Evolutionary conservation across 2,888 invertebrate genomes (phyloP).

Genomic region (Clusia tigrina): DNA sequence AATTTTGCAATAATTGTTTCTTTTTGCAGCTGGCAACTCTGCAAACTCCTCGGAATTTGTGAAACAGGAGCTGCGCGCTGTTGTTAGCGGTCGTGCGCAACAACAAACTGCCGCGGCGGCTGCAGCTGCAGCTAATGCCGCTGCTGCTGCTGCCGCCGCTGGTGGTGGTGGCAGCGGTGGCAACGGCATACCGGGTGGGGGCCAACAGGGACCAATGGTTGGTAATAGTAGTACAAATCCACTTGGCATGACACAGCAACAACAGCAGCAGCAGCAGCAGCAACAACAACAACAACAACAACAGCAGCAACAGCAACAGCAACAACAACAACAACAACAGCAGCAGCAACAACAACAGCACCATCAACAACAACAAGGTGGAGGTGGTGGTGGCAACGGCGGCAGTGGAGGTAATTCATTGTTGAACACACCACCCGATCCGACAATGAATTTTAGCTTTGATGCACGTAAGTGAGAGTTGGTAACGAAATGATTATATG

Average conservation of each 20-base stretch:
- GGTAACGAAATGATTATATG: background rate
- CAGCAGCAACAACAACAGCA: constrained; percentile 40
- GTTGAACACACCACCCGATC: constrained; percentile 62
- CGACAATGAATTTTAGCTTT: constrained; percentile 61
- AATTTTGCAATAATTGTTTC: constrained; percentile 12
- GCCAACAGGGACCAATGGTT: constrained; percentile 1
- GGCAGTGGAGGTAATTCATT: constrained; percentile 49
- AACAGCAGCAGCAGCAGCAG: constrained; percentile 39
- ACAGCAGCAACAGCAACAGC: constrained; percentile 52
- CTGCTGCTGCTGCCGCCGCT: constrained; percentile 42
- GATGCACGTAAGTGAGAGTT: constrained; percentile 59
- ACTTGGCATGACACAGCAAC: constrained; percentile 47
- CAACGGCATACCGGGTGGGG: constrained; percentile 27
- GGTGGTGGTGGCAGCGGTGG: constrained; percentile 53
- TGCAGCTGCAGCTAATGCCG: constrained; percentile 32
- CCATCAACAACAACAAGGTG: constrained; percentile 39
- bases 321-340: constrained; percentile 52
- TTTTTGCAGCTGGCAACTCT: constrained; percentile 66
- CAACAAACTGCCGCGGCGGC: constrained; percentile 61
- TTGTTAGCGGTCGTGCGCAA: constrained; percentile 83
- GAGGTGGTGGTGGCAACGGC: constrained; percentile 24
- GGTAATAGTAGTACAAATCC: constrained; percentile 59
- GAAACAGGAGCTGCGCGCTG: constrained; percentile 87
- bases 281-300: constrained; percentile 52
- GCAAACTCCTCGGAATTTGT: constrained; percentile 85